Evolutionary conservation across 2,113 vertebrate species (phyloP).

Genomic region (Cynocephalus volans): DNA sequence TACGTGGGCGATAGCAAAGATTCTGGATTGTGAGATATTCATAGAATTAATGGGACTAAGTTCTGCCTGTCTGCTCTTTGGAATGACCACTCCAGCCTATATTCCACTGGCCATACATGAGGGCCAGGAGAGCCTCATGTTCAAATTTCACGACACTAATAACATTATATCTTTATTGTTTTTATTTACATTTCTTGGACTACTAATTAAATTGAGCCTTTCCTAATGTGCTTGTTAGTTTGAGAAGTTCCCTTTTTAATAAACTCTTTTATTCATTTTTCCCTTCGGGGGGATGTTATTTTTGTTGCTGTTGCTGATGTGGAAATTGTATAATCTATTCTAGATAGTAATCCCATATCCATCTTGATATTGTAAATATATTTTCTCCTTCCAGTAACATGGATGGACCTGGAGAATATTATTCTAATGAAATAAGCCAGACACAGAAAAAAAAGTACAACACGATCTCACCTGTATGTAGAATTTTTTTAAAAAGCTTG

Average conservation of each 20-base stretch:
- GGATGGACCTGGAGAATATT: neutral
- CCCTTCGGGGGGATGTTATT: neutral
- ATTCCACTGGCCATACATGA: neutral
- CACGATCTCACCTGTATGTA: neutral
- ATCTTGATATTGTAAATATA: neutral
- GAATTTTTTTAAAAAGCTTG: neutral
- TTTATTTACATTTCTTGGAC: neutral
- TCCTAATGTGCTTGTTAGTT: neutral
- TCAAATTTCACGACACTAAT: neutral
- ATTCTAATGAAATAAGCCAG: neutral
- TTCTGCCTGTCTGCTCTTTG: neutral
- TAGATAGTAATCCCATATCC: neutral
- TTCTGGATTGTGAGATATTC: neutral
- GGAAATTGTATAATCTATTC: neutral
- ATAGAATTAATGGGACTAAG: neutral
- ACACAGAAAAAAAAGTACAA: neutral
- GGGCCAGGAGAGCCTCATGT: neutral
- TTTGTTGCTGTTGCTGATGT: neutral
- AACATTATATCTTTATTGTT: neutral
- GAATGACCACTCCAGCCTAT: neutral
- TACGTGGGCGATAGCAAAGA: neutral
- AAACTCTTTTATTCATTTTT: neutral
- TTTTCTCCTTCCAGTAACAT: neutral
- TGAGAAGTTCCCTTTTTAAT: neutral
- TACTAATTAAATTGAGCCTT: neutral